Percentiles rank a stretch among this genome's conserved stretches.
phyloP scores from a whole-genome alignment of 2,888 invertebrate genomes.

The Hirudinaria manillensis region DNA sequence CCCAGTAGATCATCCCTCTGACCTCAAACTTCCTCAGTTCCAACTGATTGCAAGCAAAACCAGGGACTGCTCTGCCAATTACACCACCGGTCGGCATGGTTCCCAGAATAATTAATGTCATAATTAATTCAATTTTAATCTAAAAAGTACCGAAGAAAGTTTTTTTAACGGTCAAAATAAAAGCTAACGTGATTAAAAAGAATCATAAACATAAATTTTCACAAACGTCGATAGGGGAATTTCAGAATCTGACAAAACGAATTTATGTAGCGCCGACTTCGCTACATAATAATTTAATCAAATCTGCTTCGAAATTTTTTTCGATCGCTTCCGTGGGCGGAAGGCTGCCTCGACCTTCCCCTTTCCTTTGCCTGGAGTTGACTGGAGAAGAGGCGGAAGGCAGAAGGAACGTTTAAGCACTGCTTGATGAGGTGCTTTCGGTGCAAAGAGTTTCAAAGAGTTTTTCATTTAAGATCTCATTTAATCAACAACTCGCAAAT shows the following conservation, averaged over 20 bases:
- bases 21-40: constrained; percentile 40
- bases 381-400: too few relatives aligned
- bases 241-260: neutral
- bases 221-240: neutral
- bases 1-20: constrained; percentile 36
- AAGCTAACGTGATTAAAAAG: neutral
- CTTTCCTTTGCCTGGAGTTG: too few relatives aligned
- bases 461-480: too few relatives aligned
- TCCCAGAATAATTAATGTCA: neutral
- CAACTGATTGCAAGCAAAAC: constrained; percentile 33
- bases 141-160: neutral
- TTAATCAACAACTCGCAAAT: too few relatives aligned
- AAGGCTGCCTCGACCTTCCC: too few relatives aligned
- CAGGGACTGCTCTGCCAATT: constrained; percentile 39
- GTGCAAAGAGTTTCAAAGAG: too few relatives aligned
- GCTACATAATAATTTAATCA: neutral
- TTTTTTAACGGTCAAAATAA: neutral
- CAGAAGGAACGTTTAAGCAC: too few relatives aligned
- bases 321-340: too few relatives aligned
- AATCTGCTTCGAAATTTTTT: too few relatives aligned
- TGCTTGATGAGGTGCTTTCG: too few relatives aligned
- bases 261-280: neutral
- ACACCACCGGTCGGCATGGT: constrained; percentile 38
- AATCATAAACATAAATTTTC: neutral
- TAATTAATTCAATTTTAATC: neutral